Base-by-base conservation (phyloP, 2,888 invertebrate species). In the Dicycla oo region DNA sequence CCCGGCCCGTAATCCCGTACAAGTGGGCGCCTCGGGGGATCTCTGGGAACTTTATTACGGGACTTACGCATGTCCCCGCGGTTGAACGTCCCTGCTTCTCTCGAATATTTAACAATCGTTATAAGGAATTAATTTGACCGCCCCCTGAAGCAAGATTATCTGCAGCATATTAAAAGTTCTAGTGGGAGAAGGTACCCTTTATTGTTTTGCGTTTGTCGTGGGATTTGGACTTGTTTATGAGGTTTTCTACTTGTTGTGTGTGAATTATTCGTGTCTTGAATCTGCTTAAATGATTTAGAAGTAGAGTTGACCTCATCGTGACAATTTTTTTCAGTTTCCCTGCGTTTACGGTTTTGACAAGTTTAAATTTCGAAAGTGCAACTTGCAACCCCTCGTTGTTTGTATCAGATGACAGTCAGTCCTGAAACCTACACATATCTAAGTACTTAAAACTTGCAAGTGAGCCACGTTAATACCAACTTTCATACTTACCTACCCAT, bases 11-110 rank as follows among this genome's bases (percentile, higher is more conserved):
- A 95, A 95, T 94, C 95, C 93, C 81, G 90, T 88, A 90, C 94
- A 94, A 95, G 95, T 94, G 93, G 90, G 82, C 92, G 92, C 93
- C 93, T 89, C 92, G 82, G 89, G 94, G 93, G 93, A 91, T 82
- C 86, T 87, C 90, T 91, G 94, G 93, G 94, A 94, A 94, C 93
- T 91, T 91, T 92, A 93, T 93, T 93, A 91, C 90, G 75, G 88
- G 85, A 87, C 83, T 88, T 89, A 90, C 92, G 88, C 90, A 89
- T 85, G 88, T 90, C 89, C 87, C 80, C 88, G 87, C 80, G 89
- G 83, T 76, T 54, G 65, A 54, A 38, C 73, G 45, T 63, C 67
- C 64, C 76, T 68, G 80, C 65, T 76, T 78, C 82, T 81, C 81
- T 87, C 86, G 86, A 88, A 89, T 90, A 90, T 92, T 91, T 86